These are phyloP conservation scores for Cetoscarus ocellatus DNA, from an alignment of 2,797 vertebrate genomes.

Conservation along the genomic window DNA sequence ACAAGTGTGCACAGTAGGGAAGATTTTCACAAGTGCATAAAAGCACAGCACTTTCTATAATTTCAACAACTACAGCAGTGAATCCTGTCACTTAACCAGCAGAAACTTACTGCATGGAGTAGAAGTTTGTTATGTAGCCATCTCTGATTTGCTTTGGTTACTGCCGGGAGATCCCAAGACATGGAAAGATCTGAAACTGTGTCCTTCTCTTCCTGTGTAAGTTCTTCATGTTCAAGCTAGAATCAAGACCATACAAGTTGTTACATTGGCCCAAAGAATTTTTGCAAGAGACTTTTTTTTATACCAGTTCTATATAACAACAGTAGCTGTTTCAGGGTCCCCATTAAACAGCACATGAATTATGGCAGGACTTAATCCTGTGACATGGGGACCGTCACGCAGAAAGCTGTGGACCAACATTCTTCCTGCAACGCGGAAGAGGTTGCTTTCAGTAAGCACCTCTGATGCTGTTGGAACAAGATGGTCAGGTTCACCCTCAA, in stretches of 20 bases:
- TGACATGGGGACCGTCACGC: constrained; percentile 8
- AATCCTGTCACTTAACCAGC: no score
- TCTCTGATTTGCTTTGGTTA: no score
- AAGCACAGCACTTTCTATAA: no score
- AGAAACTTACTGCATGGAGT: no score
- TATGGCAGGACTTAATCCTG: constrained; percentile 21
- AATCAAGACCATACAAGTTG: neutral
- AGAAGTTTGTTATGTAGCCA: no score
- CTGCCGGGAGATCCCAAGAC: no score
- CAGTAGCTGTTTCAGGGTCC: constrained; percentile 14
- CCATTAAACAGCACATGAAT: constrained; percentile 15
- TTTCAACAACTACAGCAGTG: no score
- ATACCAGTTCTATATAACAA: constrained; percentile 17
- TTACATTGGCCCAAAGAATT: constrained; percentile 8
- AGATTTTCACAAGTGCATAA: no score
- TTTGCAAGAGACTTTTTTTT: neutral
- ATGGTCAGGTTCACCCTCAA: constrained; percentile 31
- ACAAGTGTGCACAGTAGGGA: no score
- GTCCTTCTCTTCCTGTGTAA: no score
- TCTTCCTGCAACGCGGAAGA: constrained; percentile 14
- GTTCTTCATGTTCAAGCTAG: no score
- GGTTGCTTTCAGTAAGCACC: constrained; percentile 18
- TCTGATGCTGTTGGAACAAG: constrained; percentile 19
- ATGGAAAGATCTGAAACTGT: no score
- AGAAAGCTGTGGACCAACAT: constrained; percentile 17